A percentile compares a stretch with the other conserved stretches of the same genome.
Conservation (phyloP, 2,888 invertebrate species). For the Eristalis tenax region DNA sequence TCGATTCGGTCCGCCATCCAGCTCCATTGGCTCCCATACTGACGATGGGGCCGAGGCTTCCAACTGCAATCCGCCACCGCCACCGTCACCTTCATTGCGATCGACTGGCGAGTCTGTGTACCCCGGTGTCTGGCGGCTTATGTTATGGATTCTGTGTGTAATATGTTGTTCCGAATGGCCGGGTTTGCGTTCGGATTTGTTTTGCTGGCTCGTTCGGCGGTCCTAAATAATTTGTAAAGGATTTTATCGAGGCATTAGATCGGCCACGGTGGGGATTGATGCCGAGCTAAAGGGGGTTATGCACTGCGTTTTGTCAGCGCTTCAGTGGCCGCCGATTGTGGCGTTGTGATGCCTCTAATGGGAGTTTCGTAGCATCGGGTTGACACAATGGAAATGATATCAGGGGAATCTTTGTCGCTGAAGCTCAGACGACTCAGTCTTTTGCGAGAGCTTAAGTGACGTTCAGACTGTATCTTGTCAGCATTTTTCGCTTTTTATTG, state of each 20-base stretch:
- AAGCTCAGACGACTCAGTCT: not conserved
- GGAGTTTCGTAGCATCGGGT: not conserved
- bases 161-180: slow-evolving; percentile 62
- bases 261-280: slow-evolving; percentile 38
- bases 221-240: slow-evolving; percentile 71
- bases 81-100: slow-evolving; percentile 23
- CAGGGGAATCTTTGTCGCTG: not conserved
- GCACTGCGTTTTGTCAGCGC: slow-evolving; percentile 15
- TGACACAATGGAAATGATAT: not conserved
- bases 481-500: no score
- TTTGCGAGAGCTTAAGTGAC: not conserved
- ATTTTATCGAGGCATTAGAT: slow-evolving; percentile 57
- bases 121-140: slow-evolving; percentile 55
- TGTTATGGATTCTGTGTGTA: slow-evolving; percentile 67
- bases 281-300: slow-evolving; percentile 3
- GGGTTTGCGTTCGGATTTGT: slow-evolving; percentile 34
- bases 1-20: slow-evolving; percentile 21
- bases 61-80: slow-evolving; percentile 39
- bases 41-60: slow-evolving; percentile 61
- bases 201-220: slow-evolving; percentile 21
- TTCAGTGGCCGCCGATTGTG: not conserved
- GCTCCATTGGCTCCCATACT: slow-evolving; percentile 67
- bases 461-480: not conserved
- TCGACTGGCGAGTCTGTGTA: slow-evolving; percentile 50
- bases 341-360: not conserved